Percentiles rank a stretch among this genome's conserved stretches.
phyloP scores from a whole-genome alignment of 2,797 vertebrate species.

The Mastacembelus armatus region DNA sequence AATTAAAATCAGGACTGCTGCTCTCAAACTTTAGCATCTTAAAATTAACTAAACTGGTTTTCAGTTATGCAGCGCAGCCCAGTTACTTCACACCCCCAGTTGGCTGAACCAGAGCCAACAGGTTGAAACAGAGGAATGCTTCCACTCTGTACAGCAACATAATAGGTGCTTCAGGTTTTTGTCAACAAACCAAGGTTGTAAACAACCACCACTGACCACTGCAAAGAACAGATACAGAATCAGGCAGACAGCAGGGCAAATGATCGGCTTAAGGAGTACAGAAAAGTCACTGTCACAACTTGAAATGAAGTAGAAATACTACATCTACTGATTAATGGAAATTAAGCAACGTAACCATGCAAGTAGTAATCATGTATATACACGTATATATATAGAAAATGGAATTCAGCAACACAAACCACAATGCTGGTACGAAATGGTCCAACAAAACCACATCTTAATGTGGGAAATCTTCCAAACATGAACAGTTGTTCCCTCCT shows the following conservation, averaged over 20 bases:
- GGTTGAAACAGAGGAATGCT: slow-evolving; percentile 5
- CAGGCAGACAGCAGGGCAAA: background rate
- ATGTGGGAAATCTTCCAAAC: background rate
- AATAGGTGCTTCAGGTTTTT: background rate
- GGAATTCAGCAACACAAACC: too few species aligned
- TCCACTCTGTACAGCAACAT: background rate
- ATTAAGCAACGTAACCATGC: too few species aligned
- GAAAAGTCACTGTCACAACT: slow-evolving; percentile 2
- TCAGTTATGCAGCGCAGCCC: too few species aligned
- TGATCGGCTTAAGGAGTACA: background rate
- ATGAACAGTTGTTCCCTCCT: background rate
- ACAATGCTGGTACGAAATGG: background rate
- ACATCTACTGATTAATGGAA: background rate
- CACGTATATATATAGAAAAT: too few species aligned
- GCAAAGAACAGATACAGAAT: background rate
- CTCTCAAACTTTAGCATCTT: too few species aligned
- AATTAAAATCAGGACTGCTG: too few species aligned
- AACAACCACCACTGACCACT: slow-evolving; percentile 1
- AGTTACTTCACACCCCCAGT: too few species aligned
- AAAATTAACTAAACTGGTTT: too few species aligned
- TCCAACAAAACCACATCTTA: background rate
- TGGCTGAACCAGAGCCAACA: slow-evolving; percentile 15
- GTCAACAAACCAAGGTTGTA: slow-evolving; percentile 18
- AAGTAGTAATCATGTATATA: too few species aligned
- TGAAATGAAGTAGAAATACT: background rate